Percentiles rank a stretch among this genome's conserved stretches.
phyloP scores from a whole-genome alignment of 2,797 vertebrate species.

The Lagodon rhomboides region DNA sequence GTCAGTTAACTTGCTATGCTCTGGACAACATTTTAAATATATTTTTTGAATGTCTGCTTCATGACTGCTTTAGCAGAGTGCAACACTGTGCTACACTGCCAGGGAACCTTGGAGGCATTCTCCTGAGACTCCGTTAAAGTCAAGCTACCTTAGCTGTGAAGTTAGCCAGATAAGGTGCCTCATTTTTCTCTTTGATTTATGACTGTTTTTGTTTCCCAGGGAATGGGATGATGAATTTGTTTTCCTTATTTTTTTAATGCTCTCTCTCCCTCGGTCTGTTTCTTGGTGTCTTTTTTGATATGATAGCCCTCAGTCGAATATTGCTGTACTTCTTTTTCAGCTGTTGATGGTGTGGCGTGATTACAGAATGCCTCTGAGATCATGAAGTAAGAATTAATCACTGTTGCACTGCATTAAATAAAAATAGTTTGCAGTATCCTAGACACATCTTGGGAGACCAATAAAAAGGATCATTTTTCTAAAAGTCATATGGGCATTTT shows the following conservation, averaged over 20 bases:
- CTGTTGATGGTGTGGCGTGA: conserved; percentile 32
- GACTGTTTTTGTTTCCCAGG: conserved; percentile 82
- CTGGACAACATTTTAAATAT: conserved; percentile 65
- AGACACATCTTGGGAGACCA: background rate
- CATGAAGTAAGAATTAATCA: conserved; percentile 42
- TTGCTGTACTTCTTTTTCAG: conserved; percentile 30
- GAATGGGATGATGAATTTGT: conserved; percentile 83
- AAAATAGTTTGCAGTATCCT: background rate
- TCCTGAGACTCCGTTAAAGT: conserved; percentile 80
- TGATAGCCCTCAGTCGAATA: conserved; percentile 45
- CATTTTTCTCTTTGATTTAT: conserved; percentile 87
- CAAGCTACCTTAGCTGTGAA: conserved; percentile 85
- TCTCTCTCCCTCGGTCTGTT: conserved; percentile 38
- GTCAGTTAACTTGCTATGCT: conserved; percentile 62
- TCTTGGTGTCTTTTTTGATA: conserved; percentile 49
- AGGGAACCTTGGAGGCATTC: conserved; percentile 77
- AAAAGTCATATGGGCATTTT: background rate
- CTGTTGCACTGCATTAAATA: conserved; percentile 30
- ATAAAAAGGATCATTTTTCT: background rate
- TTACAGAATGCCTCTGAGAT: conserved; percentile 19
- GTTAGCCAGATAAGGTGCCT: conserved; percentile 85
- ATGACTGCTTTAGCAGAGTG: conserved; percentile 61
- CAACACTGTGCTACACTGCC: conserved; percentile 53
- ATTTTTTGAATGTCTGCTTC: conserved; percentile 79
- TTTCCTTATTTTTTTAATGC: conserved; percentile 75